phyloP scores from a whole-genome alignment of 2,113 vertebrate species.

The Microtus richardsoni region DNA sequence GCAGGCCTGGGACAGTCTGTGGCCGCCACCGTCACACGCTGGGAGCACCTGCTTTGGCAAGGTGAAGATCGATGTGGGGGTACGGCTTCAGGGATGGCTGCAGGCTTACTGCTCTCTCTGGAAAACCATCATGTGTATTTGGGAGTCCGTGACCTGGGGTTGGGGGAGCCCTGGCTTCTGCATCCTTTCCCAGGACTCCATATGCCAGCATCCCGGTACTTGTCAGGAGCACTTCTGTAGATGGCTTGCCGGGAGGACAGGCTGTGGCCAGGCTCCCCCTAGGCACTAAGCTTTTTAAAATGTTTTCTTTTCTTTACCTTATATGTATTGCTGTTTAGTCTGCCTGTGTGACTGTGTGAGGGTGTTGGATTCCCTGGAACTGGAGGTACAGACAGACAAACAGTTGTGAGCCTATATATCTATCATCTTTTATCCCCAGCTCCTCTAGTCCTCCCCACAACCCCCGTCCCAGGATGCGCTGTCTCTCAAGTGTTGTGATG shows the following conservation, averaged over 20 bases:
- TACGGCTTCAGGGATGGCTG: background rate
- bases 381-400: background rate
- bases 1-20: background rate
- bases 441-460: too few species aligned
- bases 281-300: background rate
- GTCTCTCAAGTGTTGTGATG: background rate
- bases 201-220: background rate
- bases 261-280: background rate
- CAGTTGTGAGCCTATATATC: background rate
- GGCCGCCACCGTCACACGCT: rapidly evolving
- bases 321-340: background rate
- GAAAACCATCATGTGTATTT: background rate
- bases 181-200: background rate
- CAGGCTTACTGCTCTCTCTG: background rate
- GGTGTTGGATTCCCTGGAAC: background rate
- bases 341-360: background rate
- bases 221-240: background rate
- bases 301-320: background rate
- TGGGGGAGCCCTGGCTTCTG: background rate
- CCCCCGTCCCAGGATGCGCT: background rate
- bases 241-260: background rate
- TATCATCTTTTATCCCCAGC: too few species aligned
- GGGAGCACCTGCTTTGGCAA: background rate
- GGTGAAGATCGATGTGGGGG: rapidly evolving
- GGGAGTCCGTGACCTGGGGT: background rate